Evolutionary conservation across 2,113 vertebrate species (phyloP).

Genomic region (Lagopus muta): DNA sequence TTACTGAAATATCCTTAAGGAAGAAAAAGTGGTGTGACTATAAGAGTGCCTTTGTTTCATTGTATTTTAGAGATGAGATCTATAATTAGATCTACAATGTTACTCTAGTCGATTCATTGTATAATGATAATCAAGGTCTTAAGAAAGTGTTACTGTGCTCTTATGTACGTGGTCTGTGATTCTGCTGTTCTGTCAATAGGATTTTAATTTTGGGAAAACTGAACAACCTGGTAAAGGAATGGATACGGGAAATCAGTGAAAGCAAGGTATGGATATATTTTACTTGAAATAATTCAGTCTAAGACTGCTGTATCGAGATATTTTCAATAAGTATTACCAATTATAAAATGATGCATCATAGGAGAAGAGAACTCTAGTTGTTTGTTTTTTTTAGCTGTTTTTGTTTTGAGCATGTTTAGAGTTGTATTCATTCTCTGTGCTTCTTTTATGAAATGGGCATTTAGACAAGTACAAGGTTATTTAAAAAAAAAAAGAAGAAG

Average conservation of each 20-base stretch:
- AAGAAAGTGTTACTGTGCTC: neutral
- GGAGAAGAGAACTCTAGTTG: neutral
- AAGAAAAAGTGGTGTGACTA: neutral
- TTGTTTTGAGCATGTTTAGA: neutral
- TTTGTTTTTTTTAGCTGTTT: neutral
- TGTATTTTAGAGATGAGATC: neutral
- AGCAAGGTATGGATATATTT: conserved; percentile 81
- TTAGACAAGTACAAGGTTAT: neutral
- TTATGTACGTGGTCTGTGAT: neutral
- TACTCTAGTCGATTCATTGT: neutral
- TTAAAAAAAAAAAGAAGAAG: neutral
- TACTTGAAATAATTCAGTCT: neutral
- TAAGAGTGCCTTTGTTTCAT: neutral
- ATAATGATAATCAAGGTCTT: neutral
- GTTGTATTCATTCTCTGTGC: neutral
- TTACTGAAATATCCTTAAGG: neutral
- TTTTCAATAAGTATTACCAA: neutral
- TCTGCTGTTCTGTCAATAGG: conserved; percentile 76
- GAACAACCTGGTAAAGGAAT: conserved; percentile 89
- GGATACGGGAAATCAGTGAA: conserved; percentile 91
- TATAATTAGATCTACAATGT: neutral
- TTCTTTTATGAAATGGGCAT: neutral
- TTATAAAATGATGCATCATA: neutral
- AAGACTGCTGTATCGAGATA: neutral
- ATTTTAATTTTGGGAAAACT: conserved; percentile 90